Base-by-base conservation (phyloP, 2,113 vertebrate species). In the Zeus faber region DNA sequence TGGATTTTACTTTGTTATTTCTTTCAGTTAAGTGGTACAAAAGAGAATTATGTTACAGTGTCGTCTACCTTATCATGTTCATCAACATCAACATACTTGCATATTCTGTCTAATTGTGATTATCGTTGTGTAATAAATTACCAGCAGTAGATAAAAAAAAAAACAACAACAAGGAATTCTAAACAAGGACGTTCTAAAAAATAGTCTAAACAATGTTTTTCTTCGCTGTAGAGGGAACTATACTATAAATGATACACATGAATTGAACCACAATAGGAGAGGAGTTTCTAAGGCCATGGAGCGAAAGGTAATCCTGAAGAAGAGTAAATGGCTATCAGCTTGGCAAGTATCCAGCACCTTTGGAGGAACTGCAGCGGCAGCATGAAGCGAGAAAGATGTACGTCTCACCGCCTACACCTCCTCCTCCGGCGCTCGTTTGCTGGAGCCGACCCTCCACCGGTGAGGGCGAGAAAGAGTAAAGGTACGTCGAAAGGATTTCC, bases 31-130 rank as follows among this genome's bases (percentile, higher is more conserved):
- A 87, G 85, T 65, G 75, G 82, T 70, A 80, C 50, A 71, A 74
- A 80, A 79, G 33, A 80, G 82, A n/a, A n/a, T n/a, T 85, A 89
- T 75, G 80, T 84, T 85, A 79, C 88, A 87, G 91, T 89, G 89
- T 69, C 87, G 69, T 76, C 67, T 83, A 89, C 87, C 82, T 70
- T 70, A 70, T 76, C 77, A 79, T 78, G 76, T 66, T 81, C 29
- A 75, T 67, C 77, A 17, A 23, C 7, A 46, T 13, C 21, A 29
- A 75, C 69, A 56, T 64, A 78, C 67, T 85, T 84, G 86, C 81
- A 85, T 87, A 87, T 82, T 79, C 75, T 76, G 78, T 87, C 83
- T 76, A 74, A 81, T 67, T 84, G 66, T 79, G 75, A 88, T 86
- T 82, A 88, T 83, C 68, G 70, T 76, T 44, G 23, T 75, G 80